phyloP scores from a whole-genome alignment of 1,140 invertebrate genomes.

The Diorhabda elongata region DNA sequence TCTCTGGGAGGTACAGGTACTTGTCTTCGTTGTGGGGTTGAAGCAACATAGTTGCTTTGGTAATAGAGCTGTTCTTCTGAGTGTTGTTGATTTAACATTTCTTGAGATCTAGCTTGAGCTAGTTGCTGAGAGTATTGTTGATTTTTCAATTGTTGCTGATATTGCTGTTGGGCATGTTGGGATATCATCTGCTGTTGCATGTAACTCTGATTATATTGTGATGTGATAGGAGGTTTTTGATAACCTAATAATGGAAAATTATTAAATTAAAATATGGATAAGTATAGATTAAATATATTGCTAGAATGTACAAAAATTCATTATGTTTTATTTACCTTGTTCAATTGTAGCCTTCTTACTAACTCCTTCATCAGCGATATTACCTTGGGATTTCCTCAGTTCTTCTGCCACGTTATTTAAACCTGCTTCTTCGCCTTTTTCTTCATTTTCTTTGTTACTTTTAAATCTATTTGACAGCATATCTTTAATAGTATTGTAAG shows the following conservation, averaged over 20 bases:
- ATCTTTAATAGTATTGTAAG: conserved; percentile 79
- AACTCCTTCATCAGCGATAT: conserved; percentile 47
- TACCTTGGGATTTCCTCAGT: conserved; percentile 52
- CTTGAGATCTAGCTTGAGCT: conserved; percentile 52
- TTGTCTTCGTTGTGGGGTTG: conserved; percentile 14
- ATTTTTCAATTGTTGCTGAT: conserved; percentile 45
- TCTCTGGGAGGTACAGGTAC: conserved; percentile 12
- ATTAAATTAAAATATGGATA: background rate
- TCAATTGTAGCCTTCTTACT: conserved; percentile 47
- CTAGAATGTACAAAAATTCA: background rate
- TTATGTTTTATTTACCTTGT: conserved; percentile 40
- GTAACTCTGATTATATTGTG: conserved; percentile 55
- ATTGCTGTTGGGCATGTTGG: conserved; percentile 43
- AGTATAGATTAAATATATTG: background rate
- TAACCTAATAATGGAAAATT: conserved; percentile 4
- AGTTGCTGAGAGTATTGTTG: conserved; percentile 46
- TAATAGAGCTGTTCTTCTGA: conserved; percentile 47
- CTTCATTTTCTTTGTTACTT: conserved; percentile 54
- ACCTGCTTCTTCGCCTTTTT: conserved; percentile 53
- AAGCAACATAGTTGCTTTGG: conserved; percentile 24
- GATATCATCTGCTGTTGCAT: conserved; percentile 56
- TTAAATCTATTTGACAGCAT: conserved; percentile 80
- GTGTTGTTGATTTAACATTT: conserved; percentile 50
- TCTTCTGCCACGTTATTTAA: conserved; percentile 62
- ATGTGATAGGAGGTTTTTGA: conserved; percentile 48